A percentile compares a stretch with the other conserved stretches of the same genome.
Conservation (phyloP, 2,797 vertebrate genomes). For the Sphenopsis melanotis region DNA sequence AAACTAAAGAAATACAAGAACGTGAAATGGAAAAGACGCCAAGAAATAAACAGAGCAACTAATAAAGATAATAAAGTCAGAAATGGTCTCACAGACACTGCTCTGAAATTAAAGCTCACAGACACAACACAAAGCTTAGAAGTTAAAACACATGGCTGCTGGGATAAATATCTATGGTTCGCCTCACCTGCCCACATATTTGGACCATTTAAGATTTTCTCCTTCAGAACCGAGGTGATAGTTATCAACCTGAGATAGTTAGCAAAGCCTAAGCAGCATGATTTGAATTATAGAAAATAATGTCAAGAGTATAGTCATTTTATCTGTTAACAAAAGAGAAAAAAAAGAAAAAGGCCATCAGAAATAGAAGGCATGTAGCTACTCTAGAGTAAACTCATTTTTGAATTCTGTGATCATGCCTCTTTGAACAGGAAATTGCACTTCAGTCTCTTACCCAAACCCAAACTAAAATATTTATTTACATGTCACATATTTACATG, state of each 20-base stretch:
- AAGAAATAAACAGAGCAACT: neutral
- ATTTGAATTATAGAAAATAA: neutral
- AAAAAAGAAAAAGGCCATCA: neutral
- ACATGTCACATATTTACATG: neutral
- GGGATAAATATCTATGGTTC: neutral
- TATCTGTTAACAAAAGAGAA: neutral
- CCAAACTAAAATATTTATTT: neutral
- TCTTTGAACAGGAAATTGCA: neutral
- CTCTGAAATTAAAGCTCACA: neutral
- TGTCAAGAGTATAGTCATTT: neutral
- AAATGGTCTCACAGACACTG: neutral
- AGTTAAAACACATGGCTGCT: neutral
- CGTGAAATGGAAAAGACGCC: neutral
- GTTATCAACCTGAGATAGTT: neutral
- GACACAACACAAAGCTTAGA: neutral
- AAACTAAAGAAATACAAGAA: neutral
- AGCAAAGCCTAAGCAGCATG: neutral
- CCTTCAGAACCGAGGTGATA: neutral
- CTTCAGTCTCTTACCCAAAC: neutral
- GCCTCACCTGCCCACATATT: constrained; percentile 12
- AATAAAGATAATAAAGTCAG: neutral
- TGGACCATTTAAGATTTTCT: neutral
- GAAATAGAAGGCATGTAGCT: neutral
- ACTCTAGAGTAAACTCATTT: neutral
- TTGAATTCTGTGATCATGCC: neutral